Base-by-base conservation (phyloP, 2,888 invertebrate species). In the Cepaea hortensis region DNA sequence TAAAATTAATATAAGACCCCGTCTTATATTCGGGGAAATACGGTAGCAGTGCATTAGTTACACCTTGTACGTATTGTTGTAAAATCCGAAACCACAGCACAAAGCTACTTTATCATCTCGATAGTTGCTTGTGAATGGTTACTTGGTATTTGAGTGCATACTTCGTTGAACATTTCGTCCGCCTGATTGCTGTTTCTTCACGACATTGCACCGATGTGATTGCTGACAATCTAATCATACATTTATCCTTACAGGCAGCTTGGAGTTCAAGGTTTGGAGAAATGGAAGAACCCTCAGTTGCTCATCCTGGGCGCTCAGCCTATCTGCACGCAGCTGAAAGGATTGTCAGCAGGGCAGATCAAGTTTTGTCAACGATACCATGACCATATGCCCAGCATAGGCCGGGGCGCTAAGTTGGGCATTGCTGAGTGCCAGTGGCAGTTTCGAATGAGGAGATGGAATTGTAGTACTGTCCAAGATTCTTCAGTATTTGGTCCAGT, bases 401-500 rank as follows among this genome's bases (percentile, higher is more conserved):
- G 92, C 6, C 88, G 92, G 23, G 98, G 98, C 0, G 97, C 97
- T 20, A 96, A 96, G 92, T 95, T 96, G 83, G 97, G 97, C 0
- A 96, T 98, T 70, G 94, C 95, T 23, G 98, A 98, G 93, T 98
- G 98, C 93, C 97, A 97, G 94, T 96, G 96, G 92, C 98, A 98
- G 95, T 98, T 98, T 95, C 95, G 96, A 87, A 95, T 96, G 89
- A 95, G 97, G 88, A 95, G 98, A 83, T 98, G 98, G 98, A 98
- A 98, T 94, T 98, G 98, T 89, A 91, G 92, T 82, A 93, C 93
- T 0, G 92, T 93, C 50, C 85, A 83, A 3, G 97, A 98, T 91
- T 96, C 96, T 35, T 97, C 97, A 0, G 97, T 98, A 0, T 97
- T 98, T 93, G 98, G 98, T 79, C 98, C 98, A 3, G 96, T 98